Evolutionary conservation across 2,888 invertebrate species (phyloP).

Genomic region (Agrenia bidenticulata): DNA sequence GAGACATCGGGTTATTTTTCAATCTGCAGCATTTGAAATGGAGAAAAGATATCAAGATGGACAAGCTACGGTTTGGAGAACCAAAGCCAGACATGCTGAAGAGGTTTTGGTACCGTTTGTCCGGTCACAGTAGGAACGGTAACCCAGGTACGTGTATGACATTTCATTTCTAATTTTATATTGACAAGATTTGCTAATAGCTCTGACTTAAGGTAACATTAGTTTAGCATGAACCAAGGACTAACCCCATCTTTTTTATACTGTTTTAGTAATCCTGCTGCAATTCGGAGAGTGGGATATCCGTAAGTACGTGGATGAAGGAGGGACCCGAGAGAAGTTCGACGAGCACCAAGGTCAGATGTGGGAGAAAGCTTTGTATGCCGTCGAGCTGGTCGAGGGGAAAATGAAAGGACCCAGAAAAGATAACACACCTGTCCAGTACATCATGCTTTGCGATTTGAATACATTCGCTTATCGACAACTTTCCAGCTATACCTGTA

Average conservation of each 20-base stretch:
- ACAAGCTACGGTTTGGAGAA: background rate
- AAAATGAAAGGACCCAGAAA: slow-evolving; percentile 11
- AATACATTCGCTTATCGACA: slow-evolving; percentile 6
- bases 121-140: background rate
- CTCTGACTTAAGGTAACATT: no score
- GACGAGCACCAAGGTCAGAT: slow-evolving; percentile 17
- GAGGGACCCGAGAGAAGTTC: background rate
- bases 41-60: slow-evolving; percentile 10
- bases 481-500: slow-evolving; percentile 12
- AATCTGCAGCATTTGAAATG: slow-evolving; percentile 5
- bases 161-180: no score
- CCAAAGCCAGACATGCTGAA: slow-evolving; percentile 9
- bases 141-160: slow-evolving; percentile 17
- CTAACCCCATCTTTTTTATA: no score
- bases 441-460: slow-evolving; percentile 11
- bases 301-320: slow-evolving; percentile 1
- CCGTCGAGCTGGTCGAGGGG: slow-evolving; percentile 2
- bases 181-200: no score
- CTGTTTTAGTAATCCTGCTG: slow-evolving; percentile 4
- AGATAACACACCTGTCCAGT: slow-evolving; percentile 12
- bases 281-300: slow-evolving; percentile 17
- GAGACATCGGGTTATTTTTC: background rate
- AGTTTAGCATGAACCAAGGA: no score
- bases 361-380: slow-evolving; percentile 18
- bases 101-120: slow-evolving; percentile 8